Evolutionary conservation across 2,797 vertebrate genomes (phyloP), one percentile per base, ranked within the genome.

Genomic region (Phalanger gymnotis): DNA sequence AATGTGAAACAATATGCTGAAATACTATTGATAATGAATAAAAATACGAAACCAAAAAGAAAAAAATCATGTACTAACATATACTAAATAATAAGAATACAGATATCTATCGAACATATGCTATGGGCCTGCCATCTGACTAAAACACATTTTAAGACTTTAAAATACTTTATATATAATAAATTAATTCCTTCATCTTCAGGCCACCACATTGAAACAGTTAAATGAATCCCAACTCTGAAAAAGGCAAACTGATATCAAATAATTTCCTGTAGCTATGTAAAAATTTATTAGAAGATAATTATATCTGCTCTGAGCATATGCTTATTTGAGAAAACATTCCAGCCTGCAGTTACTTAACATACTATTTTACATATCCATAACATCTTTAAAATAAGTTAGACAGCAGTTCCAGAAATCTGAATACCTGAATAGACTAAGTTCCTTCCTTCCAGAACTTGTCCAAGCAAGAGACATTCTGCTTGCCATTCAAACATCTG

Each of bases 401-500:
- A 95, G 54, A 97, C 58, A 93, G 91, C 57, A 94, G 34, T 93
- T 56, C 94, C 47, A 95, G 58, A 94, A 66, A 94, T 93, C 93
- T 10, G 0, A 97, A 98, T 99, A 99, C 99, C 99, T 97, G 99
- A 99, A 98, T 99, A 99, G 91, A 99, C 99, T 9, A 99, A 98
- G 98, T 99, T 99, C 94, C 98, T 99, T 90, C 99, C 99, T 96
- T 99, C 99, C 97, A 99, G 98, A 95, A 99, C 99, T 96, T 98
- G 98, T 94, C 99, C 99, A 9, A 99, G 98, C 98, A 99, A 99
- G 92, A 99, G 99, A 95, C 99, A 99, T 97, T 99, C 99, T 96
- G 99, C 99, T 98, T 99, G 99, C 99, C 99, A 99, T 95, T 99
- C 99, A 97, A 99, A 99, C 99, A 99, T 99, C 95, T 97, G 99